phyloP scores from a whole-genome alignment of 1,140 invertebrate species.

The Gryon sp. region DNA sequence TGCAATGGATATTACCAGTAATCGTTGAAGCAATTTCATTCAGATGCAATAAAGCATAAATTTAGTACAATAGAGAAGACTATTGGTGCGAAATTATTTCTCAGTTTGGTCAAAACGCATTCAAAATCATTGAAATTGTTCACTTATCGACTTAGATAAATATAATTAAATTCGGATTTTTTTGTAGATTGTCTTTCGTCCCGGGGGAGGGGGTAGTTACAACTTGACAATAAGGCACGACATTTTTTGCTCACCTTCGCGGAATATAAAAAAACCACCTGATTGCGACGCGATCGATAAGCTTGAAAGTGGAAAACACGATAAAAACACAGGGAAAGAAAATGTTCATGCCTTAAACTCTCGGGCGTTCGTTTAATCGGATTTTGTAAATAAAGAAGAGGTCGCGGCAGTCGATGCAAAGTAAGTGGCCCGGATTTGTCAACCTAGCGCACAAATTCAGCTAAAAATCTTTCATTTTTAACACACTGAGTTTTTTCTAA shows the following conservation, averaged over 20 bases:
- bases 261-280: constrained; percentile 4
- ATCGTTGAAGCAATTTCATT: constrained; percentile 58
- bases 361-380: constrained; percentile 6
- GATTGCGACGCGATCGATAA: constrained; percentile 18
- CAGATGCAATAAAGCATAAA: constrained; percentile 61
- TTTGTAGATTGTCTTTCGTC: constrained; percentile 13
- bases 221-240: constrained; percentile 6
- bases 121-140: constrained; percentile 38
- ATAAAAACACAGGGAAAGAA: constrained; percentile 1
- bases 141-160: constrained; percentile 35
- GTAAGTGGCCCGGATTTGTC: neutral
- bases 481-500: too few species aligned
- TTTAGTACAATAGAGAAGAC: constrained; percentile 45
- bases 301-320: constrained; percentile 2
- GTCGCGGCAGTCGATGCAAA: neutral
- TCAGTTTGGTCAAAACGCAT: constrained; percentile 43
- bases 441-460: neutral
- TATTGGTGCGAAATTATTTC: constrained; percentile 55
- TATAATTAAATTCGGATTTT: constrained; percentile 36
- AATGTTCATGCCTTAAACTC: constrained; percentile 2
- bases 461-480: constrained; percentile 7
- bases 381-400: neutral
- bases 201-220: too few species aligned
- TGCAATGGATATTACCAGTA: constrained; percentile 58
- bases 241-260: constrained; percentile 8